Percentiles rank a stretch among this genome's conserved stretches.
Evolutionary conservation across 2,113 vertebrate genomes (phyloP).

Genomic region (Raja brachyura): DNA sequence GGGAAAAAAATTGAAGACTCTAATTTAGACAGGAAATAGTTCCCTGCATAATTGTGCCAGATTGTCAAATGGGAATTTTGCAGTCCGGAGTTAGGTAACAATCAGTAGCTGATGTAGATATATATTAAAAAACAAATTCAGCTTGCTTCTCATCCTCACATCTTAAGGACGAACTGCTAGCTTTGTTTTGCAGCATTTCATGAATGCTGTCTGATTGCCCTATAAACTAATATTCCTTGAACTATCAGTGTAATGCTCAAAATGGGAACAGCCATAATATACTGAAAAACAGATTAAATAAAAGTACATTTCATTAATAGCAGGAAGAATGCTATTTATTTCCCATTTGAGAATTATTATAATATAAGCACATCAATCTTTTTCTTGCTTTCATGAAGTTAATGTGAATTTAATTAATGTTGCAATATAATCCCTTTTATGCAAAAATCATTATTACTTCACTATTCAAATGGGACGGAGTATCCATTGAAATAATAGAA

Average conservation of each 20-base stretch:
- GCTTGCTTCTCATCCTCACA: background rate
- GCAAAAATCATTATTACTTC: conserved; percentile 21
- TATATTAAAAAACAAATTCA: background rate
- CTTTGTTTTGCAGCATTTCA: background rate
- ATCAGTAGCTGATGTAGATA: background rate
- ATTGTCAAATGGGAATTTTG: background rate
- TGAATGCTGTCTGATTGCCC: background rate
- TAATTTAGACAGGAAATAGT: background rate
- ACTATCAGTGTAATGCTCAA: conserved; percentile 8
- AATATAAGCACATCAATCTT: background rate
- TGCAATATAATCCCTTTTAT: conserved; percentile 30
- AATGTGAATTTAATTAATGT: conserved; percentile 38
- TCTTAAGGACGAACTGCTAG: background rate
- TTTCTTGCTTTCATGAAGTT: background rate
- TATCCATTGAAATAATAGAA: conserved; percentile 21
- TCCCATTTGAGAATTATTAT: background rate
- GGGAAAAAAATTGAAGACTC: too few relatives aligned
- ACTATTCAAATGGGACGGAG: background rate
- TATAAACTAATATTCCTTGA: background rate
- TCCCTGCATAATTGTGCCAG: background rate
- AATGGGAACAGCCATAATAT: background rate
- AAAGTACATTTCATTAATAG: conserved; percentile 32
- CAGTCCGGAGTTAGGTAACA: background rate
- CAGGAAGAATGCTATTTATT: conserved; percentile 7
- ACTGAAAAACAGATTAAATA: conserved; percentile 27